Evolutionary conservation across 2,797 vertebrate genomes (phyloP).

Genomic region (Phyllotis vaccarum): DNA sequence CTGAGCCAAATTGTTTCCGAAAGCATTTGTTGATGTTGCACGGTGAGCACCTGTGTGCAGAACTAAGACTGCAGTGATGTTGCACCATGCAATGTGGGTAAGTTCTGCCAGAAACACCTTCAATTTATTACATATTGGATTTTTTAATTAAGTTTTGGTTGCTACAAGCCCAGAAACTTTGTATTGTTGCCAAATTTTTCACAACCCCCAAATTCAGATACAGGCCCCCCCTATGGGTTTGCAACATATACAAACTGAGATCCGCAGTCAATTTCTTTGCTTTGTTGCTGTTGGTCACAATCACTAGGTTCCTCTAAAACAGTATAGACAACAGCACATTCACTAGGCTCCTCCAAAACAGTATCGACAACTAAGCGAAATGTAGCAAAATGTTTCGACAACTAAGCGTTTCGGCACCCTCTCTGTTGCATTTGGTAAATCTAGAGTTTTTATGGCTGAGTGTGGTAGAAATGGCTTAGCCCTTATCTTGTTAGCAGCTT

Average conservation of each 20-base stretch:
- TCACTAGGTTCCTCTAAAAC: not conserved
- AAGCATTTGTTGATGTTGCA: too few species aligned
- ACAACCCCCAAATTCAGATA: not conserved
- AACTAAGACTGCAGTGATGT: not conserved
- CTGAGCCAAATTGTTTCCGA: not conserved
- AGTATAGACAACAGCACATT: not conserved
- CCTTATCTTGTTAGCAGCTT: not conserved
- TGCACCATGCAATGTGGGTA: not conserved
- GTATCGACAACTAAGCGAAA: too few species aligned
- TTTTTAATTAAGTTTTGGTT: not conserved
- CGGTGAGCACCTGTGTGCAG: not conserved
- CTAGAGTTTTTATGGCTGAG: not conserved
- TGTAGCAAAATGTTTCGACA: not conserved
- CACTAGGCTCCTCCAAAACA: not conserved
- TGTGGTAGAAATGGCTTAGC: not conserved
- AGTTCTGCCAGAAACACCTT: not conserved
- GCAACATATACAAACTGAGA: not conserved
- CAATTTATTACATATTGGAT: not conserved
- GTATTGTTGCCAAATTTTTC: not conserved
- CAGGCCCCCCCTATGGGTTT: not conserved
- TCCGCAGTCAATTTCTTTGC: not conserved
- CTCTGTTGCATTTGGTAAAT: not conserved
- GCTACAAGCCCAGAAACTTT: not conserved
- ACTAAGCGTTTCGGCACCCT: not conserved
- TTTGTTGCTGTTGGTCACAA: not conserved